Conservation (phyloP, 2,113 vertebrate genomes). For the Dolichotis patagonum region DNA sequence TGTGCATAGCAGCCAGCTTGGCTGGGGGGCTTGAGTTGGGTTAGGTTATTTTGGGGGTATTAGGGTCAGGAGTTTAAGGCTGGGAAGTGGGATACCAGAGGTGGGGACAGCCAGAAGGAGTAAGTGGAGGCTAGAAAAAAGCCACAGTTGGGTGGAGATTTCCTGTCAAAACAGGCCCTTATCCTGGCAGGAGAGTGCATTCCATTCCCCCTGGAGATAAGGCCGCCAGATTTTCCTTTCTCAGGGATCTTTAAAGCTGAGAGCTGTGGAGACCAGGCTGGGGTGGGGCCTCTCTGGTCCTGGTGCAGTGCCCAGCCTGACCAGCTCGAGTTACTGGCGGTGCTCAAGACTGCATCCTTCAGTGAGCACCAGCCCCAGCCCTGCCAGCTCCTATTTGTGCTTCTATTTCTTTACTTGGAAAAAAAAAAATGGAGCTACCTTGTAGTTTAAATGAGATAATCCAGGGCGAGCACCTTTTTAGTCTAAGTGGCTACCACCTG, state of each 20-base stretch:
- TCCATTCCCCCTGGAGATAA: slow-evolving; percentile 80
- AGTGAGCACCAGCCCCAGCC: neutral
- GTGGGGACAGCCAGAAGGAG: slow-evolving; percentile 72
- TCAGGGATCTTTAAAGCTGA: slow-evolving; percentile 57
- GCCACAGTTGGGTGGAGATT: slow-evolving; percentile 80
- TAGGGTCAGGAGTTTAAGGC: slow-evolving; percentile 9
- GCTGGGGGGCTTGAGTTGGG: neutral
- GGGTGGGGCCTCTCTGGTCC: neutral
- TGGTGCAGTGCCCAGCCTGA: neutral
- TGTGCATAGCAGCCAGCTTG: neutral
- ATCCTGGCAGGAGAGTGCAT: slow-evolving; percentile 73
- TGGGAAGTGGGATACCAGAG: slow-evolving; percentile 63
- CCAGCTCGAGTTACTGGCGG: neutral
- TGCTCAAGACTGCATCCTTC: neutral
- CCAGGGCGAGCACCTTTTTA: neutral
- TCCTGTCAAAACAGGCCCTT: slow-evolving; percentile 81
- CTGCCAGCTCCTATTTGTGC: neutral
- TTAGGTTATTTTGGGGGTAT: neutral
- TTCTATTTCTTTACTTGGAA: neutral
- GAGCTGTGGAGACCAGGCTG: neutral
- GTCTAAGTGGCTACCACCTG: accelerated
- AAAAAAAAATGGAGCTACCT: neutral
- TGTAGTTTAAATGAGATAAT: neutral
- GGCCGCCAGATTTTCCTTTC: slow-evolving; percentile 77
- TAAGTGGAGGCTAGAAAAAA: slow-evolving; percentile 75